These are phyloP conservation scores for Nephrocerus scutellatus DNA, from an alignment of 2,888 invertebrate genomes.

Conservation along the genomic window DNA sequence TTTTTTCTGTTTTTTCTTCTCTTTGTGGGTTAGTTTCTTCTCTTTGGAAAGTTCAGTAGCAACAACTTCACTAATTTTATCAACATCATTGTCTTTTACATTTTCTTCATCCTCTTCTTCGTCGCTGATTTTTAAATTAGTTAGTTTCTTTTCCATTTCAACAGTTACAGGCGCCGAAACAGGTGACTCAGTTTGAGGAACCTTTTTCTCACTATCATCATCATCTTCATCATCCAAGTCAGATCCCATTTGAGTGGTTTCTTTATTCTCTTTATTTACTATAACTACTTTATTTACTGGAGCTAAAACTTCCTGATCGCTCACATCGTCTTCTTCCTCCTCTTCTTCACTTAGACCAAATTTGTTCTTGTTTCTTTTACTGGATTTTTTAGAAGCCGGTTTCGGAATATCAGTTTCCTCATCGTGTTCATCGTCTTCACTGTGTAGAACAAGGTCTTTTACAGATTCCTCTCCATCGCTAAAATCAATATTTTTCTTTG, in stretches of 20 bases:
- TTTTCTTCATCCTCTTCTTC: conserved; percentile 7
- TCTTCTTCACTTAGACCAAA: conserved; percentile 38
- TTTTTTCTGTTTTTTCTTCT: conserved; percentile 85
- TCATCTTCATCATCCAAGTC: conserved; percentile 39
- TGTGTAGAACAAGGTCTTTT: conserved; percentile 24
- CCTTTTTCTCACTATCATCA: conserved; percentile 25
- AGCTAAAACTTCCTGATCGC: neutral
- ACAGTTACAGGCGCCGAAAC: conserved; percentile 2
- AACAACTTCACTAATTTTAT: conserved; percentile 18
- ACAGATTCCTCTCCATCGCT: conserved; percentile 25
- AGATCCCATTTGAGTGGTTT: no score
- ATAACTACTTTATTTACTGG: no score
- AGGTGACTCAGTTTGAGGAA: no score
- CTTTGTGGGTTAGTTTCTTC: conserved; percentile 81
- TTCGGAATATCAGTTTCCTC: conserved; percentile 13
- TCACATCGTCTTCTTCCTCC: conserved; percentile 28
- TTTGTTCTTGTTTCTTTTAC: conserved; percentile 37
- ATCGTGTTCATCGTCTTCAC: conserved; percentile 19
- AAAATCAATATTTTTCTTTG: conserved; percentile 17
- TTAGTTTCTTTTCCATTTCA: conserved; percentile 4
- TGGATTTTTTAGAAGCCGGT: conserved; percentile 27
- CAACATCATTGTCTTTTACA: conserved; percentile 5
- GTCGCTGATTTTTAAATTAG: neutral
- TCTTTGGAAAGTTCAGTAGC: conserved; percentile 43
- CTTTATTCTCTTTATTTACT: no score